Evolutionary conservation across 2,888 invertebrate genomes (phyloP).

Genomic region (Pachydiplax longipennis): DNA sequence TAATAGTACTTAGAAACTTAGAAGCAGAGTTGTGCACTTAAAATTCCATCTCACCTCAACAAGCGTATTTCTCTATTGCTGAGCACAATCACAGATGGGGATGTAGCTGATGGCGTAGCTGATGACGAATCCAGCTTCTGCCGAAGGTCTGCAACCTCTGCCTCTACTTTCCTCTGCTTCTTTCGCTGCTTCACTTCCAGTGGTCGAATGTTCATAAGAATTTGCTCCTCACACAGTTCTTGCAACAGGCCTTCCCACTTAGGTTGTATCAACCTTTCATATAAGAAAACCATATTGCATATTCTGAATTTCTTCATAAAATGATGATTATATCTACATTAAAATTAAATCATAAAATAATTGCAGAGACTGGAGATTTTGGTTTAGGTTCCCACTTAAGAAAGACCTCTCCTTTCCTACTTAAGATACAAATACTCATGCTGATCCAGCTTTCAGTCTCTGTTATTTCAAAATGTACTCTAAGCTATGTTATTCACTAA

Average conservation of each 20-base stretch:
- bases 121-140: conserved; percentile 67
- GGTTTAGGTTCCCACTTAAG: too few species aligned
- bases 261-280: conserved; percentile 71
- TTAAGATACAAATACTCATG: too few species aligned
- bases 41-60: conserved; percentile 63
- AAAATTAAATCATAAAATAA: too few species aligned
- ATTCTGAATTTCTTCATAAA: not conserved
- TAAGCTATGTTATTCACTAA: too few species aligned
- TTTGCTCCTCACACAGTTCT: conserved; percentile 87
- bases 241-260: conserved; percentile 77
- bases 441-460: too few species aligned
- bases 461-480: too few species aligned
- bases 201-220: conserved; percentile 82
- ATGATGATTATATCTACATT: too few species aligned
- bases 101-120: conserved; percentile 69
- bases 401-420: too few species aligned
- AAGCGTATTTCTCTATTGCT: conserved; percentile 91
- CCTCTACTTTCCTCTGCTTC: conserved; percentile 88
- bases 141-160: conserved; percentile 87
- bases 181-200: conserved; percentile 86
- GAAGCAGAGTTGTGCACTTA: too few species aligned
- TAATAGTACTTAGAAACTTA: too few species aligned
- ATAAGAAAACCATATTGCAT: conserved; percentile 7
- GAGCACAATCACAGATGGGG: conserved; percentile 81
- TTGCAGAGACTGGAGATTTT: too few species aligned